These are phyloP conservation scores for Cepaea hortensis DNA, from an alignment of 2,888 invertebrate species.

Conservation along the genomic window DNA sequence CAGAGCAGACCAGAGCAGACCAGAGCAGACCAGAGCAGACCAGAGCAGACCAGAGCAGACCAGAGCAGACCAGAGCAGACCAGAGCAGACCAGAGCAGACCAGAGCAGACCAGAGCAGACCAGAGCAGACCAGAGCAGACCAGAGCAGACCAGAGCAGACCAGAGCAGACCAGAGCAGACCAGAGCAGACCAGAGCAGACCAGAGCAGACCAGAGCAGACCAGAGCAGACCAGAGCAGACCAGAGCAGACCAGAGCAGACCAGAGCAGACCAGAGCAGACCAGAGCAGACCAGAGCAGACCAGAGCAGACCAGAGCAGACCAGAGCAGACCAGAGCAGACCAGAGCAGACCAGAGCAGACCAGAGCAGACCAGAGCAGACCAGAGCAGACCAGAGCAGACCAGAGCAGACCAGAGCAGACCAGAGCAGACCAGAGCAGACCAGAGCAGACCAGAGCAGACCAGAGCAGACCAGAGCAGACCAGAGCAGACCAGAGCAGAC, in stretches of 20 bases:
- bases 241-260: neutral
- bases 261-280: neutral
- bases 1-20: neutral
- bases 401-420: neutral
- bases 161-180: too few relatives aligned
- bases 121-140: neutral
- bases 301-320: neutral
- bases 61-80: neutral
- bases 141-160: neutral
- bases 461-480: too few relatives aligned
- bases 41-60: neutral
- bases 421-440: too few relatives aligned
- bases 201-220: neutral
- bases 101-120: conserved; percentile 1
- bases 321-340: neutral
- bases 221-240: neutral
- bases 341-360: neutral
- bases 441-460: too few relatives aligned
- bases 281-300: neutral
- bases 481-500: too few relatives aligned
- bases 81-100: neutral
- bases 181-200: too few relatives aligned
- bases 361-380: neutral
- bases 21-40: neutral
- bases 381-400: neutral